A percentile compares a stretch with the other conserved stretches of the same genome.
phyloP scores from a whole-genome alignment of 2,113 vertebrate species.

The Ailuropoda melanoleuca region DNA sequence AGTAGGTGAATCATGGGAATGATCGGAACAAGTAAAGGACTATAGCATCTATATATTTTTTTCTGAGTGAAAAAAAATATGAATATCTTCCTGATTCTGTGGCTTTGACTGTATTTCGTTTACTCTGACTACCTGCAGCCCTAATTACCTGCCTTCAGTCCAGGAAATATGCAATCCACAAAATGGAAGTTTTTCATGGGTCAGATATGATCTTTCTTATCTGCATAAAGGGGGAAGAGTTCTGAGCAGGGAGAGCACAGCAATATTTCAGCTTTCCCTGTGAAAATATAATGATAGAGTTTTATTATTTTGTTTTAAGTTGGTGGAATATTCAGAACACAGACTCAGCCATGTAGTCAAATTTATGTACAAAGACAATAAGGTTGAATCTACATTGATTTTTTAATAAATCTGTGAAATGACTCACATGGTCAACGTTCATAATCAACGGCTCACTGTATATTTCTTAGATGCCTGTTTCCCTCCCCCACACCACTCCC shows the following conservation, averaged over 20 bases:
- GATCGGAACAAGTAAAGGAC: not conserved
- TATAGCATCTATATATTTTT: not conserved
- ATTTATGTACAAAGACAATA: not conserved
- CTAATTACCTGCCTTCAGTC: not conserved
- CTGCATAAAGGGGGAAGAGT: not conserved
- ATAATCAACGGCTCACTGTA: not conserved
- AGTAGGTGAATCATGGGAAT: not conserved
- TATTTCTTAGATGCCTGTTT: not conserved
- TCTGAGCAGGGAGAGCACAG: not conserved
- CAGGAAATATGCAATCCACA: not conserved
- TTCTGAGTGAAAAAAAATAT: not conserved
- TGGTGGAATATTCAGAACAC: not conserved
- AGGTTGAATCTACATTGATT: not conserved
- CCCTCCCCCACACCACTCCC: accelerated
- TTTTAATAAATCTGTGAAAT: not conserved
- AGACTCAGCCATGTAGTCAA: not conserved
- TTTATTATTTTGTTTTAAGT: not conserved
- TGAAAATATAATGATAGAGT: not conserved
- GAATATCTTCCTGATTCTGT: not conserved
- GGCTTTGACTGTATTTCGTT: not conserved
- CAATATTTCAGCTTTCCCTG: not conserved
- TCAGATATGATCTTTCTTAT: not conserved
- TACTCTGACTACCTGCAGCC: not conserved
- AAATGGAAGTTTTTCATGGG: not conserved
- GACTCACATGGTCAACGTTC: not conserved